Conservation (phyloP, 1,140 invertebrate species). For the Myzus persicae region DNA sequence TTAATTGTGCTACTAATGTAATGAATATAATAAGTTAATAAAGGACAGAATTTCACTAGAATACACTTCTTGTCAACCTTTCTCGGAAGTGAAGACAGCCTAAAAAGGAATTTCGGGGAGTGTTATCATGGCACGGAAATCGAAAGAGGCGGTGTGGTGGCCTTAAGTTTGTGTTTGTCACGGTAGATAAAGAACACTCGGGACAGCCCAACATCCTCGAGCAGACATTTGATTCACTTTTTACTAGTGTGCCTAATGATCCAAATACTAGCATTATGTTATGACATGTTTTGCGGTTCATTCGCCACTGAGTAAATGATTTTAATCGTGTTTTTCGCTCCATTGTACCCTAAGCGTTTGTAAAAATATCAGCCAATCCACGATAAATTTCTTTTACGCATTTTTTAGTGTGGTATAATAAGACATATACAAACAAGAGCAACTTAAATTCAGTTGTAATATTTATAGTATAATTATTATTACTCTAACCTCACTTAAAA, state of each 20-base stretch:
- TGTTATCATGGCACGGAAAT: not conserved
- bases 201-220: not conserved
- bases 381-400: not conserved
- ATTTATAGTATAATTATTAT: not conserved
- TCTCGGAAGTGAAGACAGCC: not conserved
- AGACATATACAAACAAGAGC: not conserved
- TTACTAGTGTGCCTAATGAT: conserved; percentile 17
- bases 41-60: not conserved
- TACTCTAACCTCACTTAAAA: not conserved
- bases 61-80: not conserved
- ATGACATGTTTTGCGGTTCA: not conserved
- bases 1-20: not conserved
- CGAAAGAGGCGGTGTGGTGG: not conserved
- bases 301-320: not conserved
- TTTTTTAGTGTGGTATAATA: not conserved
- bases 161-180: not conserved
- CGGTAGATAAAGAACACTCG: conserved; percentile 21
- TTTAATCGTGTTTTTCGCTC: conserved; percentile 15
- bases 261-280: not conserved
- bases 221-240: conserved; percentile 15
- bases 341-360: not conserved
- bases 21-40: not conserved
- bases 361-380: not conserved
- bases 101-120: not conserved
- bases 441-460: not conserved